Percentiles rank a stretch among this genome's conserved stretches.
Evolutionary conservation across 2,888 invertebrate species (phyloP).

Genomic region (Ectropis crepuscularia): DNA sequence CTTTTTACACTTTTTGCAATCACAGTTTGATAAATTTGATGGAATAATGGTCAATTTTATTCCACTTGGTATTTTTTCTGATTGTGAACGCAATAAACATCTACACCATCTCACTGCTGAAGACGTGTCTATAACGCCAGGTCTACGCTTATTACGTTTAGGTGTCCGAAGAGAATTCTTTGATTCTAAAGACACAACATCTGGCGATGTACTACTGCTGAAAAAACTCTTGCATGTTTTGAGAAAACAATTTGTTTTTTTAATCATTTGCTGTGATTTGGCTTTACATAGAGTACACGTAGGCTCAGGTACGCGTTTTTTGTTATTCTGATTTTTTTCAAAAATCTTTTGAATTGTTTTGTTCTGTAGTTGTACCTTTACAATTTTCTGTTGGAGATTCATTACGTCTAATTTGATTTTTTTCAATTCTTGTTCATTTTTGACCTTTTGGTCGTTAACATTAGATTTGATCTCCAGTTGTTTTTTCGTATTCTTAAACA

Average conservation of each 20-base stretch:
- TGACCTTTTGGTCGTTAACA: background rate
- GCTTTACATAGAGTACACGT: no score
- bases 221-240: background rate
- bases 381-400: conserved; percentile 4
- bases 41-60: conserved; percentile 2
- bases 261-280: background rate
- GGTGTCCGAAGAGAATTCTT: background rate
- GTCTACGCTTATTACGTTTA: background rate
- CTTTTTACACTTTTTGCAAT: conserved; percentile 25
- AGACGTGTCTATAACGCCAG: conserved; percentile 1
- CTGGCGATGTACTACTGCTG: background rate
- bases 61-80: conserved; percentile 4
- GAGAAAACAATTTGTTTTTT: background rate
- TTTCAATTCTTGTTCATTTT: conserved; percentile 1
- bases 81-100: conserved; percentile 6
- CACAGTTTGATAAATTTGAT: conserved; percentile 15
- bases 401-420: background rate
- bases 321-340: background rate
- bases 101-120: conserved; percentile 7
- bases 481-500: background rate
- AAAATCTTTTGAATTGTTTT: background rate
- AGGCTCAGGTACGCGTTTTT: background rate
- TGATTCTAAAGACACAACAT: background rate
- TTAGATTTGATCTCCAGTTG: background rate
- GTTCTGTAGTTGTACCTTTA: background rate